phyloP scores from a whole-genome alignment of 1,140 invertebrate species.

The Dreissena rostriformis region DNA sequence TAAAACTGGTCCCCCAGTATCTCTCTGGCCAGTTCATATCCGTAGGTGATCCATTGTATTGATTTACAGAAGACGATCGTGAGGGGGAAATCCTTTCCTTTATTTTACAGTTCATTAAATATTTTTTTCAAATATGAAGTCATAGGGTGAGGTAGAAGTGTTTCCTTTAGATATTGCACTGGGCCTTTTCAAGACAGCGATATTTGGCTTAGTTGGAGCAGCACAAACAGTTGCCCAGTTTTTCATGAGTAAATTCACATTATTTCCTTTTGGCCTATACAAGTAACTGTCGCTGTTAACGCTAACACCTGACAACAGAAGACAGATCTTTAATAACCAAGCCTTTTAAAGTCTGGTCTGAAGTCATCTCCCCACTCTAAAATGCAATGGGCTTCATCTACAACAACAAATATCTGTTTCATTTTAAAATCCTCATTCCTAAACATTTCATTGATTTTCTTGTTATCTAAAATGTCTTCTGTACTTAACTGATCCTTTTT shows the following conservation, averaged over 20 bases:
- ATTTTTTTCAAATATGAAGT: constrained; percentile 34
- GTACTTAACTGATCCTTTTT: neutral
- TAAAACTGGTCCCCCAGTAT: constrained; percentile 28
- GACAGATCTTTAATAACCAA: constrained; percentile 4
- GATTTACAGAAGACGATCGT: constrained; percentile 29
- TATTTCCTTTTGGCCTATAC: neutral
- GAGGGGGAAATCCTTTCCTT: constrained; percentile 9
- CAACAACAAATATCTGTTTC: constrained; percentile 12
- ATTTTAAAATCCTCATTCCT: neutral
- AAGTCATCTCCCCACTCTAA: constrained; percentile 41
- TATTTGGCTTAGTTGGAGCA: constrained; percentile 26
- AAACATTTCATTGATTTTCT: too few relatives aligned
- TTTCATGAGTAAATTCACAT: neutral
- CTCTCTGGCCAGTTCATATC: constrained; percentile 25
- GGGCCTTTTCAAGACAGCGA: constrained; percentile 10
- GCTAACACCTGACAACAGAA: constrained; percentile 10
- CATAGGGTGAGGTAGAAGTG: constrained; percentile 24
- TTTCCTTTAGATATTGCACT: constrained; percentile 32
- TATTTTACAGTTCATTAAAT: constrained; percentile 5
- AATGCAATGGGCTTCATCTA: constrained; percentile 40
- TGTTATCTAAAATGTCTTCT: constrained; percentile 16
- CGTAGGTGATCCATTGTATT: constrained; percentile 39
- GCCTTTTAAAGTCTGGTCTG: constrained; percentile 21
- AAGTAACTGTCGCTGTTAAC: constrained; percentile 29
- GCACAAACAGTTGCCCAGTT: neutral